Evolutionary conservation across 2,113 vertebrate genomes (phyloP), one percentile per base, ranked within the genome.

Genomic region (Protomyctophum bolini): DNA sequence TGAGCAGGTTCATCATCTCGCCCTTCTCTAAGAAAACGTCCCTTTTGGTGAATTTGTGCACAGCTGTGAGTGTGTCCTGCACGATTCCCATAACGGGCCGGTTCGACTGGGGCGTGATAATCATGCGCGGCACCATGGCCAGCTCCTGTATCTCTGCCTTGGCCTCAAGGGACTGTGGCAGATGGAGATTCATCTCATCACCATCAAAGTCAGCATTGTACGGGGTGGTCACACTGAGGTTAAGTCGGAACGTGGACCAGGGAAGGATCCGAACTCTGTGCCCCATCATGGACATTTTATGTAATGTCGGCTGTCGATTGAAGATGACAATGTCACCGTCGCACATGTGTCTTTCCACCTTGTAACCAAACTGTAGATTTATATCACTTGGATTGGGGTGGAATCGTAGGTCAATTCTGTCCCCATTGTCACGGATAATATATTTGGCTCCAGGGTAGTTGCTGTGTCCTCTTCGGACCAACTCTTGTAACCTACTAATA

Each of bases 261-360:
- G 97, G 97, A 78, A 99, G 92, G 83, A 99, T 99, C 52, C 97
- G 94, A 5, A 98, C 97, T 11, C 96, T 92, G 92, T 99, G 97
- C 0, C 97, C 97, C 97, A 98, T 99, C 97, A 99, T 99, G 76
- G 97, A 99, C 97, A 99, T 99, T 81, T 98, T 99, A 92, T 98
- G 97, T 78, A 98, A 88, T 0, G 97, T 99, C 1, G 97, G 97
- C 78, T 99, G 97, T 28, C 97, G 90, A 88, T 99, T 99, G 89
- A 99, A 99, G 92, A 99, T 98, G 77, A 99, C 90, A 46, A 98
- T 98, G 89, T 99, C 97, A 0, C 97, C 97, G 0, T 99, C 97
- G 0, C 97, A 99, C 97, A 98, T 98, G 83, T 98, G 97, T 2
- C 97, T 91, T 50, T 99, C 97, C 76, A 99, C 97, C 94, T 96